Percentiles rank a stretch among this genome's conserved stretches.
Conservation (phyloP, 2,888 invertebrate species). For the Nephrotoma appendiculata region DNA sequence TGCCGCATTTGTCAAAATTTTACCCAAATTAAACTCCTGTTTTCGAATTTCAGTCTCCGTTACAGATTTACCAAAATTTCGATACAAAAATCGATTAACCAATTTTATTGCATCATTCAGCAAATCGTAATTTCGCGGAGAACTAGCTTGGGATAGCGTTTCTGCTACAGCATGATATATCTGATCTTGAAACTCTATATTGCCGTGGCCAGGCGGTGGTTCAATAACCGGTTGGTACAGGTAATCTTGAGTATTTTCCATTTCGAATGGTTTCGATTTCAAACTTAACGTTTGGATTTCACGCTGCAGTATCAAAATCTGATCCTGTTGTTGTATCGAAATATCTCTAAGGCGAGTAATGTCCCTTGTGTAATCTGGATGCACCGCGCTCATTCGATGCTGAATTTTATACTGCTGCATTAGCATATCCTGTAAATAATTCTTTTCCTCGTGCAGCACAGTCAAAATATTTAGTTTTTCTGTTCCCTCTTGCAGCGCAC, state of each 20-base stretch:
- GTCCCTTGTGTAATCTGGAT: constrained; percentile 15
- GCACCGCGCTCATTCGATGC: background rate
- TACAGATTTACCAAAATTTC: constrained; percentile 20
- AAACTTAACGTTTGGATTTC: constrained; percentile 26
- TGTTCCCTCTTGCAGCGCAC: constrained; percentile 37
- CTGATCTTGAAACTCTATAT: constrained; percentile 13
- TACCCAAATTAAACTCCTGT: constrained; percentile 23
- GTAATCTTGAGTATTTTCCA: constrained; percentile 10
- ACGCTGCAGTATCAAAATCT: constrained; percentile 33
- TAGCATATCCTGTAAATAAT: constrained; percentile 32
- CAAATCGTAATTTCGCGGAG: constrained; percentile 15
- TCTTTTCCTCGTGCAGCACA: constrained; percentile 39
- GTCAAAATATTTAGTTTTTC: constrained; percentile 38
- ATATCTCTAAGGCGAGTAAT: constrained; percentile 24
- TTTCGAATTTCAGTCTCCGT: constrained; percentile 22
- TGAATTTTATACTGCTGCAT: constrained; percentile 23
- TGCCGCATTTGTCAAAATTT: constrained; percentile 26
- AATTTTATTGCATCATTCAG: constrained; percentile 24
- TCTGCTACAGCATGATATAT: constrained; percentile 18
- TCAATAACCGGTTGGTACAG: constrained; percentile 7
- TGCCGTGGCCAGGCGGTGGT: constrained; percentile 15
- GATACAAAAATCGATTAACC: constrained; percentile 23
- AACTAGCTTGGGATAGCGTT: constrained; percentile 17
- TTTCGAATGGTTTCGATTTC: constrained; percentile 26
- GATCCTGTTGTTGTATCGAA: constrained; percentile 32